Percentiles rank a stretch among this genome's conserved stretches.
Conservation (phyloP, 2,888 invertebrate genomes). For the Hydroisotoma schaefferi region DNA sequence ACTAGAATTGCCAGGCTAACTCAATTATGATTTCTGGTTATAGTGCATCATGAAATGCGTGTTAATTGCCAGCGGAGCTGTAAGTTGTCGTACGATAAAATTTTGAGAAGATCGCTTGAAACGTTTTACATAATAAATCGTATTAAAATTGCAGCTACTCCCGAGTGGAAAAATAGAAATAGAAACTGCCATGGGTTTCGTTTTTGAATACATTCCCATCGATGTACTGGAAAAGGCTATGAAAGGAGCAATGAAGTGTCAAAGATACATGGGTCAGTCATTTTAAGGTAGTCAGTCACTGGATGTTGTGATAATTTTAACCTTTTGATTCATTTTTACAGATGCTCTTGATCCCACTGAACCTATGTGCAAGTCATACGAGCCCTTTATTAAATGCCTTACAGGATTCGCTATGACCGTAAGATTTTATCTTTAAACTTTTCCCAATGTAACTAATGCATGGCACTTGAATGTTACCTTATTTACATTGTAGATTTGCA, state of each 20-base stretch:
- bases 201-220: constrained; percentile 28
- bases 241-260: constrained; percentile 28
- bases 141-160: constrained; percentile 18
- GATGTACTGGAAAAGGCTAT: constrained; percentile 34
- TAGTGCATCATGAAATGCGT: constrained; percentile 37
- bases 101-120: too few species aligned
- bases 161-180: constrained; percentile 27
- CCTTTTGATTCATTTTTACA: constrained; percentile 3
- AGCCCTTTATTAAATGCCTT: constrained; percentile 35
- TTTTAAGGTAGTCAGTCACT: too few species aligned
- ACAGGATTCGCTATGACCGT: constrained; percentile 35
- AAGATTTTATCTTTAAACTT: too few species aligned
- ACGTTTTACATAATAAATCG: constrained; percentile 3
- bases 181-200: constrained; percentile 31
- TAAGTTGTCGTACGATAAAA: constrained; percentile 10
- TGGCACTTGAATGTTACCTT: too few species aligned
- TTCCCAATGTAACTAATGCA: too few species aligned
- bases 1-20: too few species aligned
- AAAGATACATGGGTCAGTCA: constrained; percentile 26
- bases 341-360: constrained; percentile 27
- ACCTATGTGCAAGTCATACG: constrained; percentile 30
- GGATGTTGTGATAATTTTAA: too few species aligned
- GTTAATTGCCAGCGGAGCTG: constrained; percentile 25
- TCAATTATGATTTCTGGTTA: neutral
- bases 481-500: too few species aligned